Evolutionary conservation across 1,140 invertebrate species (phyloP).

Genomic region (Dinoponera quadriceps): DNA sequence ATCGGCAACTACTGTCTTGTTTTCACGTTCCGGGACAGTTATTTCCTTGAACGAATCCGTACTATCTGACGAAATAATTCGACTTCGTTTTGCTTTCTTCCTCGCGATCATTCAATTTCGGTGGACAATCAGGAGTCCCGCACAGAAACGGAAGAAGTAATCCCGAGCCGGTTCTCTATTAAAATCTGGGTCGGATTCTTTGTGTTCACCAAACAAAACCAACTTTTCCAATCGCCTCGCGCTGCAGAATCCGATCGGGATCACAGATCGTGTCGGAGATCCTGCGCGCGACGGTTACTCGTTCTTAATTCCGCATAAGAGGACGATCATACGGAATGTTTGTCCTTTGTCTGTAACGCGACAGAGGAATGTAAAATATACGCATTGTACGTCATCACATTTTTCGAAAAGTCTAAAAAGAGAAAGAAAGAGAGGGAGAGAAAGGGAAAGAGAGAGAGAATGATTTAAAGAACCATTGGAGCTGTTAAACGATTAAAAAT

Average conservation of each 20-base stretch:
- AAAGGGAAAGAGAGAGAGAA: not conserved
- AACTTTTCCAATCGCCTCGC: constrained; percentile 68
- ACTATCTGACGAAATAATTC: constrained; percentile 41
- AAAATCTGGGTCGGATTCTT: constrained; percentile 69
- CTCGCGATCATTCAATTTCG: constrained; percentile 69
- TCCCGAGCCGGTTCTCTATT: constrained; percentile 65
- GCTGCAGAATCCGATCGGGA: constrained; percentile 19
- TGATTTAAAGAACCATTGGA: not conserved
- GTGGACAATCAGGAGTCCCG: constrained; percentile 60
- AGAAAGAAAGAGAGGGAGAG: not conserved
- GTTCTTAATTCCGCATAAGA: not conserved
- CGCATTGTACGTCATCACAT: not conserved
- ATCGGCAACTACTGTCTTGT: constrained; percentile 21
- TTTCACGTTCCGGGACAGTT: constrained; percentile 27
- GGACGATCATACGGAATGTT: not conserved
- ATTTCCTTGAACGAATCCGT: constrained; percentile 40
- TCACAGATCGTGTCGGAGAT: constrained; percentile 39
- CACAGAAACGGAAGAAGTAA: constrained; percentile 67
- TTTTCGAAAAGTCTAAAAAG: not conserved
- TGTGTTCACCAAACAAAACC: constrained; percentile 45
- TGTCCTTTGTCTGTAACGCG: not conserved
- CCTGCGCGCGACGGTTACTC: not conserved
- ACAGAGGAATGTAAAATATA: not conserved
- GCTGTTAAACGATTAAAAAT: not conserved
- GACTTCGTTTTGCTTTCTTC: constrained; percentile 56